A percentile compares a stretch with the other conserved stretches of the same genome.
Conservation (phyloP, 2,888 invertebrate genomes). For the Orthonevra nobilis region DNA sequence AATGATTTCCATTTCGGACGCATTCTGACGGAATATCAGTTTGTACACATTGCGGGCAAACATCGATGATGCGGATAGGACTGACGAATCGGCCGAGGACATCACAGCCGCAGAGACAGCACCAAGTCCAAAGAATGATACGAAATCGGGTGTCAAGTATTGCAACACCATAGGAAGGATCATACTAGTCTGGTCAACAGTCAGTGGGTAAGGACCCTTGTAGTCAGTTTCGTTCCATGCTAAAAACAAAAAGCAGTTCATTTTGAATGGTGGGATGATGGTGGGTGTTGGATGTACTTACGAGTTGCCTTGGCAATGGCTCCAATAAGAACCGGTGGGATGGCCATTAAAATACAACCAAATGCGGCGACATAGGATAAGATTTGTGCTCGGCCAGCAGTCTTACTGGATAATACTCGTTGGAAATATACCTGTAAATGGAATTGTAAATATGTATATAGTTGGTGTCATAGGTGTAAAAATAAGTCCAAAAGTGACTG, state of each 20-base stretch:
- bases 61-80: slow-evolving; percentile 98
- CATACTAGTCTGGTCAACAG: slow-evolving; percentile 91
- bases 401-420: slow-evolving; percentile 97
- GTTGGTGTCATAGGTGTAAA: no score
- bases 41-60: slow-evolving; percentile 99
- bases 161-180: slow-evolving; percentile 98
- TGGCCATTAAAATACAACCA: slow-evolving; percentile 98
- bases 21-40: slow-evolving; percentile 96
- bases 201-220: slow-evolving; percentile 87
- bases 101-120: slow-evolving; percentile 99
- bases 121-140: slow-evolving; percentile 98
- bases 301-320: slow-evolving; percentile 97
- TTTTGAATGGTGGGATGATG: not conserved
- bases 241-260: no score
- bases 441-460: no score
- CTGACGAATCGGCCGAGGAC: slow-evolving; percentile 99
- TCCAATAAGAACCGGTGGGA: slow-evolving; percentile 97
- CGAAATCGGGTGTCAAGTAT: slow-evolving; percentile 96
- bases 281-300: slow-evolving; percentile 79
- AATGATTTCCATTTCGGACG: slow-evolving; percentile 98
- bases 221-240: slow-evolving; percentile 98
- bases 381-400: slow-evolving; percentile 94
- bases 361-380: slow-evolving; percentile 97
- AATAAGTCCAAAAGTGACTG: no score
- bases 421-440: slow-evolving; percentile 96